Evolutionary conservation across 2,888 invertebrate genomes (phyloP), one percentile per base, ranked within the genome.

Genomic region (Bedellia somnulentella): DNA sequence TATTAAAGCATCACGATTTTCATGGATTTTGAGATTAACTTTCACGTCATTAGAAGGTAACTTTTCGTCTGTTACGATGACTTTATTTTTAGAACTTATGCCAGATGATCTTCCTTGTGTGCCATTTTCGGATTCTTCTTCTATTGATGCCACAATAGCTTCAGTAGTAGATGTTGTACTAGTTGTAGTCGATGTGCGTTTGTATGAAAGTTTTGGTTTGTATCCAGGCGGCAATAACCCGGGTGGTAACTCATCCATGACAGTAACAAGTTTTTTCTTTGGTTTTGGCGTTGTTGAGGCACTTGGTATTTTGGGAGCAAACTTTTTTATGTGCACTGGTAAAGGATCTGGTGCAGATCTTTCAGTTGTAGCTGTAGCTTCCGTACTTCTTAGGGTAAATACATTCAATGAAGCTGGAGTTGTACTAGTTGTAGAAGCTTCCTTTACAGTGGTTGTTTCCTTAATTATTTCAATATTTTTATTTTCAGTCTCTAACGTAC

Each of bases 401-500:
- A 79, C 51, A 41, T 71, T 73, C n/a, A 66, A 46, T 6, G 60
- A 45, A 14, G 53, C 37, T 25, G 55, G 46, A 10, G 62, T 44
- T 39, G 68, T 57, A 29, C 58, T 53, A 6, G 61, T 52, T 23
- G 57, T 45, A 5, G 48, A 36, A 37, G 64, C 52, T 32, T 57
- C 50, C 2, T 50, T 51, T 6, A 56, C 41, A 39, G 58, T 49
- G 37, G 67, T 66, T 10, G 68, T 59, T 52, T 82, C 81, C n/a
- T 80, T 81, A 25, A 84, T 80, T 4, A 81, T 63, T 22, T 81
- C 78, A 40, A 83, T 81, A 50, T 87, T 85, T 55, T 86, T 85
- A 29, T 81, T 83, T 16, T 82, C 80, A 29, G 82, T 82, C 35
- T 86, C 80, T 41, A 88, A 82, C 30, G 85, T 85, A 29, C 86